Base-by-base conservation (phyloP, 2,888 invertebrate species). In the Synergus itoensis region DNA sequence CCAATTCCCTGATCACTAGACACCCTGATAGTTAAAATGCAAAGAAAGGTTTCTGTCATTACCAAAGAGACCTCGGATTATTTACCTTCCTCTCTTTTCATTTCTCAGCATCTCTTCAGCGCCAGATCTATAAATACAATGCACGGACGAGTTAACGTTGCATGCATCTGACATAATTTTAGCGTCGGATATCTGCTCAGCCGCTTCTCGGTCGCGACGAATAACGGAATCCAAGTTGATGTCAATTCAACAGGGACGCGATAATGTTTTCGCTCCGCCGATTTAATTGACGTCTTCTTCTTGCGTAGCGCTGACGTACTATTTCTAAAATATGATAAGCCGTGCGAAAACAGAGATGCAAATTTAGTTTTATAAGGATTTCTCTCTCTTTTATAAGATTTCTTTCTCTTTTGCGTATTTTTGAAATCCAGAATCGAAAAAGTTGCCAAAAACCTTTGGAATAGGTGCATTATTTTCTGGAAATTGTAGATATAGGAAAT, bases 91-190 rank as follows among this genome's bases (percentile, higher is more conserved):
- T 67, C 73, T 40, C 48, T 73, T 65, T 73, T 64, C n/a, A 48
- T 73, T 73, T 73, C 53, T 53, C 40, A 28, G 73, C 48, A 53
- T 36, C 73, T 73, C 69, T 53, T 36, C 36, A 73, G 73, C 36
- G 63, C 36, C 63, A n/a, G 63, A 63, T 64, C 62, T 69, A 78
- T 73, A 78, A 78, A 78, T 78, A 78, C 63, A 48, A 48, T 63
- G 45, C 63, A 57, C 73, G 60, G 48, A 53, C 53, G 73, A 73
- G 53, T 73, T 73, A 73, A 73, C 63, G 62, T 43, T 36, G 63
- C 62, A 73, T 78, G 48, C 76, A 77, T 78, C 63, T 63, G 73
- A 78, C 69, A 75, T 73, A 78, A 78, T 78, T 73, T 78, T 73
- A 62, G 63, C 28, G 73, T 65, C 62, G 45, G 45, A 77, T 77